These are phyloP conservation scores for Ametastegia equiseti DNA, from an alignment of 2,888 invertebrate species.

Conservation along the genomic window DNA sequence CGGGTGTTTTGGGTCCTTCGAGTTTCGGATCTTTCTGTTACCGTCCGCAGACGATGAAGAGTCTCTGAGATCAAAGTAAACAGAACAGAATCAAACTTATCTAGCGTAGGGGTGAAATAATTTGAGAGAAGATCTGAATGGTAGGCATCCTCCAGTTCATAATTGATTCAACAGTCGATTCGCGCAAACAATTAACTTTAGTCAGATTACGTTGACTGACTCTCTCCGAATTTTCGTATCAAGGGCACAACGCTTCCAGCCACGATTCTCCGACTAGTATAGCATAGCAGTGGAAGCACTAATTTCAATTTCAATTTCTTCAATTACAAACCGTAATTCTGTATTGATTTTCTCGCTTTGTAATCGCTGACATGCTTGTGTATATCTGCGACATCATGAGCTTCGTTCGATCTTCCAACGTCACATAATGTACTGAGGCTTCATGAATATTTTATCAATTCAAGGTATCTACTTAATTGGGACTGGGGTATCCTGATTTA, in stretches of 20 bases:
- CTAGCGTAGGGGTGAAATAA: not conserved
- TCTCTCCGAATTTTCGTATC: not conserved
- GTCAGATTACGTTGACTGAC: slow-evolving; percentile 32
- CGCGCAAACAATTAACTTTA: slow-evolving; percentile 34
- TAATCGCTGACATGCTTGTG: not conserved
- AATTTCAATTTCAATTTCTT: slow-evolving; percentile 28
- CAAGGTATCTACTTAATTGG: slow-evolving; percentile 31
- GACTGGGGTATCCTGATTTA: slow-evolving; percentile 17
- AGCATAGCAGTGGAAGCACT: not conserved
- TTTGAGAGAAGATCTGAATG: slow-evolving; percentile 29
- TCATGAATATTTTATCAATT: slow-evolving; percentile 38
- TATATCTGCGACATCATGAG: not conserved
- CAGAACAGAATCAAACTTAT: slow-evolving; percentile 18
- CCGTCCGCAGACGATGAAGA: not conserved
- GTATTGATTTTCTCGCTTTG: not conserved
- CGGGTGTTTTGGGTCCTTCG: not conserved
- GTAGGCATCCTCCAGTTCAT: slow-evolving; percentile 6
- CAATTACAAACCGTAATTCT: not conserved
- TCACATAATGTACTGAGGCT: not conserved
- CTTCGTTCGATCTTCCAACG: not conserved
- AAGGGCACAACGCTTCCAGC: not conserved
- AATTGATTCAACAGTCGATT: slow-evolving; percentile 31
- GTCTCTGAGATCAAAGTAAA: slow-evolving; percentile 30
- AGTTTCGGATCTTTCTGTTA: not conserved
- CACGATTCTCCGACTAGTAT: not conserved